phyloP scores from a whole-genome alignment of 2,888 invertebrate species.

The Parnassius glacialis region DNA sequence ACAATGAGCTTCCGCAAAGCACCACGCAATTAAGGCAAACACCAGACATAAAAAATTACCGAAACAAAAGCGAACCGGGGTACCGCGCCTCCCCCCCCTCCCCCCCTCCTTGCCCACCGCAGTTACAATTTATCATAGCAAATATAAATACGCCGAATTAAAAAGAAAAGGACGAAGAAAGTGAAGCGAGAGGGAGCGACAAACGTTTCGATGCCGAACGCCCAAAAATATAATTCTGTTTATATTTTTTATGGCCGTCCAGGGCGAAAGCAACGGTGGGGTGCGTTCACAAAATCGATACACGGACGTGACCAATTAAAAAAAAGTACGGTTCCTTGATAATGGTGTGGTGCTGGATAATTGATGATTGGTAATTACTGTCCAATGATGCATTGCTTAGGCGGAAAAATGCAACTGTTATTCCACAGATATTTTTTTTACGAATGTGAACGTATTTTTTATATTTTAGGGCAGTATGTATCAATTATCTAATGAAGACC shows the following conservation, averaged over 20 bases:
- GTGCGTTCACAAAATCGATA: slow-evolving; percentile 54
- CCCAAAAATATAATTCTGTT: slow-evolving; percentile 64
- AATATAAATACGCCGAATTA: slow-evolving; percentile 79
- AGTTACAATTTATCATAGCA: slow-evolving; percentile 80
- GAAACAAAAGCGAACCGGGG: slow-evolving; percentile 73
- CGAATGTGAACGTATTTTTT: too few relatives aligned
- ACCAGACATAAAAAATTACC: slow-evolving; percentile 79
- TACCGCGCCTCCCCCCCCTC: slow-evolving; percentile 38
- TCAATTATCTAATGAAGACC: too few relatives aligned
- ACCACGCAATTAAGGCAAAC: slow-evolving; percentile 76
- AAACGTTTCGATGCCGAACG: slow-evolving; percentile 55
- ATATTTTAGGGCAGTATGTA: too few relatives aligned
- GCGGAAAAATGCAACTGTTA: too few relatives aligned
- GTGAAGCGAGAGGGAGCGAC: slow-evolving; percentile 63
- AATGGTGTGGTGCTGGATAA: slow-evolving; percentile 30
- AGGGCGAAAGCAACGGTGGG: slow-evolving; percentile 42
- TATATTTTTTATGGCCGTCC: slow-evolving; percentile 58
- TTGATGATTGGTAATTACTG: too few relatives aligned
- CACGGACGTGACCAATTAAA: slow-evolving; percentile 50
- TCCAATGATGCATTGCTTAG: too few relatives aligned
- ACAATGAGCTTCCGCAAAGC: slow-evolving; percentile 73
- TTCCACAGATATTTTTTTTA: too few relatives aligned
- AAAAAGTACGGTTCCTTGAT: slow-evolving; percentile 42
- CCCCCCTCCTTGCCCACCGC: slow-evolving; percentile 54
- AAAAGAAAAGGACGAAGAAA: slow-evolving; percentile 77